Conservation (phyloP, 2,113 vertebrate species). For the Bos taurus region ARS-UCD2.0 NC_037342.1:26753001-26753500, state of each 20-base stretch:
- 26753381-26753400: background rate
- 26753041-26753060: background rate
- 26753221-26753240: background rate
- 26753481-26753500: background rate
- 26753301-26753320: background rate
- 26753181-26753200: background rate
- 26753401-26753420: background rate
- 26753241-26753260: background rate
- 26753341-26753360: background rate
- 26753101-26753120: background rate
- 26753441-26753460: background rate
- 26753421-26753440: background rate
- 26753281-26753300: background rate
- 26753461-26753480: background rate
- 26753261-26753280: background rate
- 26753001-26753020: background rate
- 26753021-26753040: background rate
- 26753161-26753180: background rate
- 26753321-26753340: background rate
- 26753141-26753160: rapidly evolving
- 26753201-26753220: background rate
- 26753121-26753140: background rate
- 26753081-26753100: background rate
- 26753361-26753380: background rate
- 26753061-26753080: background rate